phyloP scores from a whole-genome alignment of 2,797 vertebrate genomes.

The Mormyrus proboscirostris region DNA sequence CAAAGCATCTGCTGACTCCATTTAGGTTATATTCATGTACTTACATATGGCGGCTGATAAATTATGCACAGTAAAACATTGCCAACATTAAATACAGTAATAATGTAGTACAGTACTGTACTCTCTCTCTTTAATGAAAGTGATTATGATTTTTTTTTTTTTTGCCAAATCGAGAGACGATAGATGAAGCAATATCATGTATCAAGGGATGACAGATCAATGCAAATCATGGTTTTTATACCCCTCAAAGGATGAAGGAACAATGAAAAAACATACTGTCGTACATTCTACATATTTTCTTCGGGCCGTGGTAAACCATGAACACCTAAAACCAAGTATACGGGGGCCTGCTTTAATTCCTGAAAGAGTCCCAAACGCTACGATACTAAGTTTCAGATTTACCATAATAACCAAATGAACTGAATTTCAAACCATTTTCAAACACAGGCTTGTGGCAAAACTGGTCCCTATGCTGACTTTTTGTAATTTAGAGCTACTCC shows the following conservation, averaged over 20 bases:
- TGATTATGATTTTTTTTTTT: neutral
- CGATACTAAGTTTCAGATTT: neutral
- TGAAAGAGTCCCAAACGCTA: neutral
- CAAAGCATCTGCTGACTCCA: neutral
- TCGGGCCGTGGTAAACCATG: neutral
- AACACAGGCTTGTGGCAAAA: neutral
- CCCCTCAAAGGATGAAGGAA: neutral
- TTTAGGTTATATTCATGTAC: neutral
- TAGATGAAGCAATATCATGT: neutral
- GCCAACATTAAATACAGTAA: neutral
- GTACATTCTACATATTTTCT: neutral
- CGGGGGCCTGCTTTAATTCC: neutral
- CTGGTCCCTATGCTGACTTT: neutral
- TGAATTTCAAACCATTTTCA: slow-evolving; percentile 8
- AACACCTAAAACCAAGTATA: neutral
- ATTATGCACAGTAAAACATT: neutral
- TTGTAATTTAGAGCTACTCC: neutral
- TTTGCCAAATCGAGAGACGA: neutral
- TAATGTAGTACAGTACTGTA: neutral
- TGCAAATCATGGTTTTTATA: neutral
- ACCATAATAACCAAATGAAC: neutral
- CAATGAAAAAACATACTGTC: neutral
- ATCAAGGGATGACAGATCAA: neutral
- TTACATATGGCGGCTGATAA: neutral
- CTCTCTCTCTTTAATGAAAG: neutral